These are phyloP conservation scores for Distichodus sexfasciatus DNA, from an alignment of 2,797 vertebrate genomes.

Conservation along the genomic window DNA sequence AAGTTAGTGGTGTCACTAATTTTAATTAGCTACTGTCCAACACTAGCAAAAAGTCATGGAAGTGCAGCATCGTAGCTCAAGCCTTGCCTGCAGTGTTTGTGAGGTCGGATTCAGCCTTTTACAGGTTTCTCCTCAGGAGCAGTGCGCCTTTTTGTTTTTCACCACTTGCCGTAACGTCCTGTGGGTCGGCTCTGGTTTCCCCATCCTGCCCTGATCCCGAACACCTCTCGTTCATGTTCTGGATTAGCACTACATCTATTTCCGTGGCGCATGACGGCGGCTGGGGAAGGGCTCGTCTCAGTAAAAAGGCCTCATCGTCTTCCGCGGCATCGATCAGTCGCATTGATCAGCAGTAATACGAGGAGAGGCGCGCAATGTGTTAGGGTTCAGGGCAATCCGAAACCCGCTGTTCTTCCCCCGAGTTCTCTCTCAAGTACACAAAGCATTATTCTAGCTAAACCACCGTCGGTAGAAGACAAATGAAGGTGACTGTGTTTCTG, in stretches of 20 bases:
- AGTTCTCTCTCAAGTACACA: conserved; percentile 40
- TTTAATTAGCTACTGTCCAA: no score
- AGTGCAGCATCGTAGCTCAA: neutral
- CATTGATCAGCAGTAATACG: conserved; percentile 54
- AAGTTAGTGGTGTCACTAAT: no score
- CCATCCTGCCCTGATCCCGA: conserved; percentile 6
- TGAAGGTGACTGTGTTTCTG: conserved; percentile 50
- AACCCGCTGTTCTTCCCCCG: conserved; percentile 38
- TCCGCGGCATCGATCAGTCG: conserved; percentile 43
- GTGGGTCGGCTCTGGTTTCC: conserved; percentile 16
- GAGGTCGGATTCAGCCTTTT: neutral
- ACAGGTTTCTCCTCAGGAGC: neutral
- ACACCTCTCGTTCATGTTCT: conserved; percentile 23
- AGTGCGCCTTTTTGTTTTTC: neutral
- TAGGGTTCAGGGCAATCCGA: conserved; percentile 41
- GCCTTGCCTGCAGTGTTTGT: conserved; percentile 16
- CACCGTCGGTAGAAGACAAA: conserved; percentile 45
- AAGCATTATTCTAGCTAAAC: conserved; percentile 47
- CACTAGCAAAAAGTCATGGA: no score
- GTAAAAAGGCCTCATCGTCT: conserved; percentile 48
- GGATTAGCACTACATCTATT: conserved; percentile 52
- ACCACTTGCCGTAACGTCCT: neutral
- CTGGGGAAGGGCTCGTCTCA: conserved; percentile 38
- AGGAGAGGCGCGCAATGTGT: conserved; percentile 41
- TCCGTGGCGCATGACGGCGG: conserved; percentile 48